Evolutionary conservation across 2,888 invertebrate species (phyloP), one percentile per base, ranked within the genome.

Genomic region (Melanotus villosus): DNA sequence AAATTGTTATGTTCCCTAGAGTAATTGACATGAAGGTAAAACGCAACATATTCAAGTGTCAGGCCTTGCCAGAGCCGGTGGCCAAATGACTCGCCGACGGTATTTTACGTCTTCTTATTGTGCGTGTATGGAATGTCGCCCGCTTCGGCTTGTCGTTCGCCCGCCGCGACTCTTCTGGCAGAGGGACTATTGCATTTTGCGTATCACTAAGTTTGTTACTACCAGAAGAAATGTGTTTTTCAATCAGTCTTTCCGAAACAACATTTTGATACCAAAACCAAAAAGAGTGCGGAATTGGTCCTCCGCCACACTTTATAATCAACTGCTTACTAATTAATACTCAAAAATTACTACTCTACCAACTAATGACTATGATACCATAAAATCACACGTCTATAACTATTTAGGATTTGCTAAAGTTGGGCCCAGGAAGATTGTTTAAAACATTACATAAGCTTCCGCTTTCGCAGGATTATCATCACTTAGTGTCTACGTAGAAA

Each of bases 1-100:
- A 88, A 88, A 88, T 82, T 82, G 88, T 77, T 87, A 90, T 92
- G 92, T 91, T 92, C 92, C 92, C 92, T 91, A 91, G 89, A 90
- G 88, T 92, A 92, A 92, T 92, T 92, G 92, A 92, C 92, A 91
- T 91, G 90, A 90, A 91, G 89, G 89, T 83, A 89, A n/a, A 84
- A 84, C 84, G 83, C 83, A 86, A 90, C 89, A 81, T 81, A 75
- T 80, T 73, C 70, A 78, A 79, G 79, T 79, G 77, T 79, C 77
- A 78, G 76, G 73, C 74, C 77, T 69, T 41, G 60, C 59, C 64
- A 50, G 34, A 34, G 19, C 36, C 54, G 54, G 19, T 38, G 57
- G 36, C 16, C 21, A 21, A 23, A 19, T 65, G 68, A 73, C 71
- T 68, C 72, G 50, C 67, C 68, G 62, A 63, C 56, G 52, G n/a